A percentile compares a stretch with the other conserved stretches of the same genome.
phyloP scores from a whole-genome alignment of 2,888 invertebrate species.

The Lissocephala sabroskyi region DNA sequence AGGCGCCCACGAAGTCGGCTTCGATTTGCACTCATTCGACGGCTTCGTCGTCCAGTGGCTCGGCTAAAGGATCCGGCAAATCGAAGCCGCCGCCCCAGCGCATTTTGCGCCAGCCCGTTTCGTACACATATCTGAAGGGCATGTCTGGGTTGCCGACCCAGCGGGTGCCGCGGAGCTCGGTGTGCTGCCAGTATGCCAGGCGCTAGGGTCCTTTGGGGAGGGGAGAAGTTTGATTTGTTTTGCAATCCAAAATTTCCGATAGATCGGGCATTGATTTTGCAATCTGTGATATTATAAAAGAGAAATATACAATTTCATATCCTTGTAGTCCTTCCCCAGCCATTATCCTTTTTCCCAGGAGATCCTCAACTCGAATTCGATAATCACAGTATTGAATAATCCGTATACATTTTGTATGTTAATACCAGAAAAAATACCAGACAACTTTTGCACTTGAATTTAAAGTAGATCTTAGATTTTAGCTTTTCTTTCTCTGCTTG shows the following conservation, averaged over 20 bases:
- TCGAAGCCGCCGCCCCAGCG: conserved; percentile 79
- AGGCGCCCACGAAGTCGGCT: conserved; percentile 13
- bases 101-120: conserved; percentile 84
- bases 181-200: conserved; percentile 68
- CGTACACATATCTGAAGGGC: conserved; percentile 86
- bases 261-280: conserved; percentile 35
- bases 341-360: no score
- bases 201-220: conserved; percentile 43
- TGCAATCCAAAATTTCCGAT: neutral
- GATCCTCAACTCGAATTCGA: neutral
- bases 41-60: conserved; percentile 24
- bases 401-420: conserved; percentile 11
- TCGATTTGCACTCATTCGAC: conserved; percentile 24
- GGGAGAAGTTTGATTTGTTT: neutral
- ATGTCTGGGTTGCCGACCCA: conserved; percentile 87
- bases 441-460: conserved; percentile 20
- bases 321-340: no score
- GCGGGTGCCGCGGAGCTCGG: conserved; percentile 79
- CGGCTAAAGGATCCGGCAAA: conserved; percentile 34
- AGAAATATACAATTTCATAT: neutral
- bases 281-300: conserved; percentile 50
- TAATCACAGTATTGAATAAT: conserved; percentile 14
- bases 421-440: conserved; percentile 9
- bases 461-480: conserved; percentile 9
- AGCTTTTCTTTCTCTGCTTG: conserved; percentile 7